Conservation (phyloP, 2,797 vertebrate genomes). For the Molossus alvarezi region DNA sequence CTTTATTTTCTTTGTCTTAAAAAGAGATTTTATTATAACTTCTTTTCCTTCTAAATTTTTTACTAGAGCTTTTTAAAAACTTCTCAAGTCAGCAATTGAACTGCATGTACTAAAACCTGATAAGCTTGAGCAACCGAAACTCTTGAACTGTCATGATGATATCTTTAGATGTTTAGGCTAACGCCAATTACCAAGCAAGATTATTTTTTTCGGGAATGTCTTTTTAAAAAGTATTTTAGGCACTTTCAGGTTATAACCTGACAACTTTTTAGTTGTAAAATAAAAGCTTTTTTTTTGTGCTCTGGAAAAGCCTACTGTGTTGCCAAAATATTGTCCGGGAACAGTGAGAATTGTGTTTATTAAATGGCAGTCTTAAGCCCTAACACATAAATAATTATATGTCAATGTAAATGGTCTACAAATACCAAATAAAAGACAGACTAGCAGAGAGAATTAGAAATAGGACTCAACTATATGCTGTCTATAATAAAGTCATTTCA, state of each 20-base stretch:
- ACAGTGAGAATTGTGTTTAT: background rate
- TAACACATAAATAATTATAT: conserved; percentile 17
- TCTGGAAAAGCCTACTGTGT: background rate
- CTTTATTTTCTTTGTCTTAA: background rate
- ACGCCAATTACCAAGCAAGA: conserved; percentile 24
- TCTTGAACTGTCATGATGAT: conserved; percentile 73
- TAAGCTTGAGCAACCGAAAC: conserved; percentile 69
- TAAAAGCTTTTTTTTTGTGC: conserved; percentile 28
- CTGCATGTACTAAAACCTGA: conserved; percentile 71
- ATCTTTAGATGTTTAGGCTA: conserved; percentile 41
- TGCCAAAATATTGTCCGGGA: background rate
- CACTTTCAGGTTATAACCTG: background rate
- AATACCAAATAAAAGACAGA: conserved; percentile 54
- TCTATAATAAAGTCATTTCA: background rate
- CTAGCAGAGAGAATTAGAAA: conserved; percentile 4
- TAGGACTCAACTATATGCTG: background rate
- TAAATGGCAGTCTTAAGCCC: conserved; percentile 5
- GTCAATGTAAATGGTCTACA: conserved; percentile 13
- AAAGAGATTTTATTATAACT: background rate
- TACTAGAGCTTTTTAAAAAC: conserved; percentile 72
- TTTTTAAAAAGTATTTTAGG: conserved; percentile 55
- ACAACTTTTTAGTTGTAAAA: conserved; percentile 64
- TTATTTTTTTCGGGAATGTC: conserved; percentile 56
- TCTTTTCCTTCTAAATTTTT: conserved; percentile 52
- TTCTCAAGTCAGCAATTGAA: conserved; percentile 62